Percentiles rank a stretch among this genome's conserved stretches.
Evolutionary conservation across 1,140 invertebrate genomes (phyloP).

Genomic region (Portunus trituberculatus): DNA sequence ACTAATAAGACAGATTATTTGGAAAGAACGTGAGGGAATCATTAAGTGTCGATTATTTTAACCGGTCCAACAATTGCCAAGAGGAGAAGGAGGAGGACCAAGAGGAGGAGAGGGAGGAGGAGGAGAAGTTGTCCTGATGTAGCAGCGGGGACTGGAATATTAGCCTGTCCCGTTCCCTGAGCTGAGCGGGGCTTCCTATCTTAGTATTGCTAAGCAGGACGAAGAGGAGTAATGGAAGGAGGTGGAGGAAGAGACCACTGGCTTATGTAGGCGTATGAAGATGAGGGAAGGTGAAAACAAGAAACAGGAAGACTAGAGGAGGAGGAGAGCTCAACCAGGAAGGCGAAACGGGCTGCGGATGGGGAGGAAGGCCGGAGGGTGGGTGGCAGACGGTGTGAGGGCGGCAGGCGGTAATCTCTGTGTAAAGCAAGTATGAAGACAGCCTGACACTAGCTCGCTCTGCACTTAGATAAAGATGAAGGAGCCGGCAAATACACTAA

Average conservation of each 20-base stretch:
- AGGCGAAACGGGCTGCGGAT: neutral
- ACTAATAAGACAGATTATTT: constrained; percentile 24
- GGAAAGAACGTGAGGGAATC: neutral
- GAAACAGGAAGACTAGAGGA: no score
- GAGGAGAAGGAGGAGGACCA: neutral
- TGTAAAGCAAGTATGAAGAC: neutral
- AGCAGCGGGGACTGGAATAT: no score
- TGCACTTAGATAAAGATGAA: neutral
- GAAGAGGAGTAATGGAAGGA: no score
- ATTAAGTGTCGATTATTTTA: constrained; percentile 1
- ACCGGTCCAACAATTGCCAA: neutral
- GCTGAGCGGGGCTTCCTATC: no score
- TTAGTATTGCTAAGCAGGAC: no score
- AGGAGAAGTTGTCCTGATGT: no score
- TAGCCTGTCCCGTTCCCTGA: no score
- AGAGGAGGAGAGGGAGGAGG: neutral
- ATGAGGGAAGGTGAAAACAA: no score
- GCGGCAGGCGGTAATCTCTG: neutral
- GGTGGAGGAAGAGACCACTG: no score
- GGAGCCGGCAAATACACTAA: neutral
- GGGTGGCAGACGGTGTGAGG: neutral
- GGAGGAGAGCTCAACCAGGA: no score
- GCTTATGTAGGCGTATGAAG: no score
- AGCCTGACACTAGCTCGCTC: neutral
- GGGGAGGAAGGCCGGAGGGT: neutral